A percentile compares a stretch with the other conserved stretches of the same genome.
Conservation (phyloP, 2,797 vertebrate genomes). For the Schizopygopsis malacanthus region DNA sequence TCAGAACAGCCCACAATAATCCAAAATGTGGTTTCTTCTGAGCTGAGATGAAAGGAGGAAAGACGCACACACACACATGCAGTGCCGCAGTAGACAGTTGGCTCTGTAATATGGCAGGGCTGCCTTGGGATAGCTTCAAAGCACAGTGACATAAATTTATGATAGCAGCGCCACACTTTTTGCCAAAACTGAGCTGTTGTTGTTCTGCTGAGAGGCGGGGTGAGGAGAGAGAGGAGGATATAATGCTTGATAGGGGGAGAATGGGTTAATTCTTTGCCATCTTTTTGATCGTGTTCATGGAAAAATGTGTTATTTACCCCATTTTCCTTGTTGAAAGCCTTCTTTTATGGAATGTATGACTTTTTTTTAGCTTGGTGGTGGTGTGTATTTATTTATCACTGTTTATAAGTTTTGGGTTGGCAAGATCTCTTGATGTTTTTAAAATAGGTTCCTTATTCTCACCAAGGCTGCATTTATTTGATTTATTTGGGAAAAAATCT, state of each 20-base stretch:
- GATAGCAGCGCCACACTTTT: conserved; percentile 77
- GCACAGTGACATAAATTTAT: conserved; percentile 85
- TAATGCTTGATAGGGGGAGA: background rate
- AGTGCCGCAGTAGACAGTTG: conserved; percentile 67
- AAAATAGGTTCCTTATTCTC: background rate
- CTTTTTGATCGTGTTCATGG: conserved; percentile 79
- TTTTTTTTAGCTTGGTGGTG: conserved; percentile 21
- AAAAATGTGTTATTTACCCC: conserved; percentile 72
- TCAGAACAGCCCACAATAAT: conserved; percentile 75
- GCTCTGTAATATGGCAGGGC: conserved; percentile 64
- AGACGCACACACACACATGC: conserved; percentile 62
- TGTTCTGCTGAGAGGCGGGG: conserved; percentile 66
- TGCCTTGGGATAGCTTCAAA: conserved; percentile 84
- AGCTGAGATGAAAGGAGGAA: conserved; percentile 80
- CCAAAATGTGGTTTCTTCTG: conserved; percentile 77
- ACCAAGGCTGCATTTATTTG: background rate
- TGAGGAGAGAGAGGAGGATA: background rate
- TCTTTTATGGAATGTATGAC: background rate
- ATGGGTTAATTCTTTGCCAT: conserved; percentile 66
- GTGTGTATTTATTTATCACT: background rate
- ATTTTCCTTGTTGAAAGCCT: conserved; percentile 73
- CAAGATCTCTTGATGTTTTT: background rate
- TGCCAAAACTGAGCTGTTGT: conserved; percentile 83
- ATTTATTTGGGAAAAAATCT: background rate
- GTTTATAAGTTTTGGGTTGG: background rate